Percentiles rank a stretch among this genome's conserved stretches.
Evolutionary conservation across 2,888 invertebrate species (phyloP).

Genomic region (Caenorhabditis macrosperma): DNA sequence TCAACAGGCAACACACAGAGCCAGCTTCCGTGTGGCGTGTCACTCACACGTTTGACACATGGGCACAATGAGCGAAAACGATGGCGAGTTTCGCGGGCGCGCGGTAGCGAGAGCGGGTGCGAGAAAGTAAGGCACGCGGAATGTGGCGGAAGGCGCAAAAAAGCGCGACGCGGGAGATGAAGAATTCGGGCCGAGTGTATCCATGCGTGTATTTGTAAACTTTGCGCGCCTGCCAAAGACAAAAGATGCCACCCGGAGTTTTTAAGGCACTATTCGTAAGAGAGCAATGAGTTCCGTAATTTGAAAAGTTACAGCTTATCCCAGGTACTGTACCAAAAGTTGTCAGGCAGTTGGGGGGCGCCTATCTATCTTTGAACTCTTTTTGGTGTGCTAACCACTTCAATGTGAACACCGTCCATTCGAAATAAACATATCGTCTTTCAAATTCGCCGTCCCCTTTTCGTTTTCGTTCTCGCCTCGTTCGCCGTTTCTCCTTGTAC

Average conservation of each 20-base stretch:
- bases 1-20: conserved; percentile 48
- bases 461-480: too few species aligned
- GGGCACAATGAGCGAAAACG: conserved; percentile 45
- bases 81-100: conserved; percentile 37
- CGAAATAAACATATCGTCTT: conserved; percentile 10
- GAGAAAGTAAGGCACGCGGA: conserved; percentile 27
- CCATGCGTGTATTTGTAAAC: conserved; percentile 39
- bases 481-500: conserved; percentile 1
- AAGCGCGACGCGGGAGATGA: conserved; percentile 5
- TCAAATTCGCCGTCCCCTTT: too few species aligned
- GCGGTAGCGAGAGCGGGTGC: too few species aligned
- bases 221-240: conserved; percentile 31
- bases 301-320: background rate
- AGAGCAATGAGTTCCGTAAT: background rate
- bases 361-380: background rate
- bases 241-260: too few species aligned
- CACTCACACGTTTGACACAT: conserved; percentile 53
- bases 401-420: background rate
- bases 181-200: conserved; percentile 23
- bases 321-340: too few species aligned
- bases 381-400: background rate
- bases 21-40: conserved; percentile 41
- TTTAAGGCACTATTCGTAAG: too few species aligned
- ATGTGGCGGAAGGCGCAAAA: conserved; percentile 38
- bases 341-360: too few species aligned